Evolutionary conservation across 2,888 invertebrate species (phyloP).

Genomic region (Ditylenchus weischeri): DNA sequence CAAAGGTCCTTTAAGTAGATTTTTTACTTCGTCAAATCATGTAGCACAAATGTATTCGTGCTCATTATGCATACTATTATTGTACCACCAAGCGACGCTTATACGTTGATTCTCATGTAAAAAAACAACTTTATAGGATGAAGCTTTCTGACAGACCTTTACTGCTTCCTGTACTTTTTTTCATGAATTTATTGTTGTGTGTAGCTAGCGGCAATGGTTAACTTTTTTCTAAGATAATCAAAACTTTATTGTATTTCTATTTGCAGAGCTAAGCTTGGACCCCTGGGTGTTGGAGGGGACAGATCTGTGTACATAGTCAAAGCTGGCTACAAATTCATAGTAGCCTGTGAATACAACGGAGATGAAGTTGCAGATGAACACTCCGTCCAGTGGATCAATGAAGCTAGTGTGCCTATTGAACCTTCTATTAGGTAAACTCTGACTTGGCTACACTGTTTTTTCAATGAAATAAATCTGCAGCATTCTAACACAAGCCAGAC

Average conservation of each 20-base stretch:
- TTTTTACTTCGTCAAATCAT: too few relatives aligned
- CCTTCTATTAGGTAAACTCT: constrained; percentile 28
- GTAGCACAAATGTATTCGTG: too few relatives aligned
- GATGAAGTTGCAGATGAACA: constrained; percentile 38
- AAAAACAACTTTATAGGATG: too few relatives aligned
- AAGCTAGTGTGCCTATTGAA: constrained; percentile 42
- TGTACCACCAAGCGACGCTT: too few relatives aligned
- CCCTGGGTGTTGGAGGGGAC: constrained; percentile 13
- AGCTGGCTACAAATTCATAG: constrained; percentile 21
- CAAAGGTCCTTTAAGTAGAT: too few relatives aligned
- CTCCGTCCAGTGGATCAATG: constrained; percentile 46
- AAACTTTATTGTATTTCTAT: not conserved
- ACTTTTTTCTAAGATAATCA: too few relatives aligned
- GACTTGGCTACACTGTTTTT: constrained; percentile 22
- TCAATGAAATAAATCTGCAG: not conserved
- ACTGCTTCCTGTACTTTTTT: too few relatives aligned
- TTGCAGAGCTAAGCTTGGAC: constrained; percentile 7
- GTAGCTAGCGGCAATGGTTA: too few relatives aligned
- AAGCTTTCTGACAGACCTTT: too few relatives aligned
- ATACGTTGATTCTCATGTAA: too few relatives aligned
- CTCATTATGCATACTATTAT: too few relatives aligned
- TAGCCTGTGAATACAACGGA: constrained; percentile 40
- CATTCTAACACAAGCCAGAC: constrained; percentile 6
- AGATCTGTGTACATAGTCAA: constrained; percentile 25
- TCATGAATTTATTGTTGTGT: too few relatives aligned